Percentiles rank a stretch among this genome's conserved stretches.
Conservation (phyloP, 2,888 invertebrate species). For the Hylaea fasciaria region DNA sequence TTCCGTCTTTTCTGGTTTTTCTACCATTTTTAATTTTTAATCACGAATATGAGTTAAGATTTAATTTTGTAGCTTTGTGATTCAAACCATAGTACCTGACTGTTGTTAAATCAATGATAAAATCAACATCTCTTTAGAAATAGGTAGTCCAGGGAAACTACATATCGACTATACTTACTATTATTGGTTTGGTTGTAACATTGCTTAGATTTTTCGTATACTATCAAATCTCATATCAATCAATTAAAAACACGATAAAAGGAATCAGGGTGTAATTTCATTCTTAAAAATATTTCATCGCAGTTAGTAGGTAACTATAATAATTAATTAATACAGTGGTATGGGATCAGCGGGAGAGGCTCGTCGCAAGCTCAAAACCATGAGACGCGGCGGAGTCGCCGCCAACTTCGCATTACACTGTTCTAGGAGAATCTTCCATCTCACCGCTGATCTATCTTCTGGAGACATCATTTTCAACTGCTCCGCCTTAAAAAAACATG, state of each 20-base stretch:
- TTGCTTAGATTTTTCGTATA: too few species aligned
- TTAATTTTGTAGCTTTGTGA: neutral
- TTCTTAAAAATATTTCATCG: constrained; percentile 1
- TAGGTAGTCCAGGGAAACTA: constrained; percentile 13
- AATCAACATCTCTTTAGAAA: neutral
- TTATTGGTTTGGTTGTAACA: constrained; percentile 2
- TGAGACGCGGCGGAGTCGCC: constrained; percentile 64
- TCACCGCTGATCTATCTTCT: constrained; percentile 81
- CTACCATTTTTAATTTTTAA: constrained; percentile 61
- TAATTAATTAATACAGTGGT: constrained; percentile 63
- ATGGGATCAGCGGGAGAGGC: constrained; percentile 75
- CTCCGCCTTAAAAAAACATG: constrained; percentile 65
- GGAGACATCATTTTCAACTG: constrained; percentile 81
- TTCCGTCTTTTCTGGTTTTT: constrained; percentile 72
- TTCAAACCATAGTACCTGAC: neutral
- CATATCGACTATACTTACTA: constrained; percentile 15
- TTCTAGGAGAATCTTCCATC: constrained; percentile 88
- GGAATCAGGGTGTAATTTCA: neutral
- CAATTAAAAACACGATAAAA: too few species aligned
- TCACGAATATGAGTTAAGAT: neutral
- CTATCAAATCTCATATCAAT: too few species aligned
- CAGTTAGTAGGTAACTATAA: neutral
- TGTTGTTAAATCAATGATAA: constrained; percentile 23
- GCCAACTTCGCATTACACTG: constrained; percentile 85
- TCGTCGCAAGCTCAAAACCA: constrained; percentile 64